Base-by-base conservation (phyloP, 2,797 vertebrate genomes). In the Chromobotia macracanthus region DNA sequence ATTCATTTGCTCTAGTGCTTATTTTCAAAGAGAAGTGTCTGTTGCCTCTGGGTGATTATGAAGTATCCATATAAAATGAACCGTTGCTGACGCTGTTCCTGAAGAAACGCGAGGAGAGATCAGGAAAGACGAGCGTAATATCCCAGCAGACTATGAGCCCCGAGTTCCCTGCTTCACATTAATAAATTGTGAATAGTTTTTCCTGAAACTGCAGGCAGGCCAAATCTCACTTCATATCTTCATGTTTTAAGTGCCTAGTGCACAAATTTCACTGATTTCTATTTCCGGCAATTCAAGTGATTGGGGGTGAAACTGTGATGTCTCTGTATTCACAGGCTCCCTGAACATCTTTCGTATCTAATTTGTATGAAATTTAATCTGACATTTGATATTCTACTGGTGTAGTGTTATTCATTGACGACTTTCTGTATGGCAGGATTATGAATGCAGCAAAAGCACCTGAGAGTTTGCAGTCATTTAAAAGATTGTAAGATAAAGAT, bases 61-160 rank as follows among this genome's bases (percentile, higher is more conserved):
- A 55, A 72, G 77, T 48, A 72, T 55, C 48, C 69, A 46, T 72
- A 53, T 55, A 63, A 46, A 79, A 23, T 21, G 2, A 23, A 0
- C 8, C 48, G 1, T n/a, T 19, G 5, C 51, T 60, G 48, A 56
- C 64, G 56, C 23, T 51, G 50, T 28, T 72, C 13, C 19, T 35
- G 25, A 25, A 66, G 58, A 72, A 79, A 56, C 50, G 18, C 41
- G 1, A 46, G 38, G 16, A 50, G 44, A 72, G 38, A 70, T 65
- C 69, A 79, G 72, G 77, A 72, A 79, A 79, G 68, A 66, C 25
- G 50, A 79, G 60, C 18, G 60, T 66, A 66, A 79, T 79, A 72
- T 79, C 77, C 77, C 77, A 72, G 50, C 48, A 79, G 69, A 79
- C 61, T 66, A 21, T 2, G 60, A 72, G 77, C 77, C 21, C n/a